A percentile compares a stretch with the other conserved stretches of the same genome.
phyloP scores from a whole-genome alignment of 2,797 vertebrate genomes.

The Hylomyscus alleni region DNA sequence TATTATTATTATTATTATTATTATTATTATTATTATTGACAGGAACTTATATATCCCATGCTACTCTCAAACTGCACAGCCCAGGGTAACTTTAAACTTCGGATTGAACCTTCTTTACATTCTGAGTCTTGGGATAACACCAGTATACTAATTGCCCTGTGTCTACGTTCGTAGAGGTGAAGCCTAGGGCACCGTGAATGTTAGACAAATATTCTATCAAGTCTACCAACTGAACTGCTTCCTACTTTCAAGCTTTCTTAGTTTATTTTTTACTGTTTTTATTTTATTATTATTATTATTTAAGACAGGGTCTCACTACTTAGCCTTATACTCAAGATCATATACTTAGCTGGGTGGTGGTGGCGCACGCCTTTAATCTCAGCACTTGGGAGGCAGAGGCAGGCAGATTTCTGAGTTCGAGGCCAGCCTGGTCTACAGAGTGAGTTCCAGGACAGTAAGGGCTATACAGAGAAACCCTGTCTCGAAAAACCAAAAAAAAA shows the following conservation, averaged over 20 bases:
- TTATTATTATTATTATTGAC: background rate
- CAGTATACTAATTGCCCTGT: rapidly evolving
- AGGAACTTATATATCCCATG: background rate
- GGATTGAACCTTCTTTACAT: background rate
- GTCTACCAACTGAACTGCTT: too few relatives aligned
- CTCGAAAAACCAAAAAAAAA: too few relatives aligned
- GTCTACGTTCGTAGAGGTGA: background rate
- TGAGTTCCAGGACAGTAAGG: too few relatives aligned
- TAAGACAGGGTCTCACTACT: background rate
- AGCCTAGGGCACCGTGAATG: background rate
- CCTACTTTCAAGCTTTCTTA: background rate
- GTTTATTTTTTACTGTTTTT: background rate
- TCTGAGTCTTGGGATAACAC: background rate
- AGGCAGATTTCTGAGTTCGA: too few relatives aligned
- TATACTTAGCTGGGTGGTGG: too few relatives aligned
- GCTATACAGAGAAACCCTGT: too few relatives aligned
- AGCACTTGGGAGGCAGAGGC: too few relatives aligned
- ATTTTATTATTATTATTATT: background rate
- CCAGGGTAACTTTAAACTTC: background rate
- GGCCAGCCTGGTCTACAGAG: too few relatives aligned
- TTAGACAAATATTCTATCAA: background rate
- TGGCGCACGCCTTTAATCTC: too few relatives aligned
- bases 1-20: background rate
- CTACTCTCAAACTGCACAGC: background rate
- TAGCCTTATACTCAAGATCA: background rate